phyloP scores from a whole-genome alignment of 2,888 invertebrate genomes.

The Willowsia nigromaculata region DNA sequence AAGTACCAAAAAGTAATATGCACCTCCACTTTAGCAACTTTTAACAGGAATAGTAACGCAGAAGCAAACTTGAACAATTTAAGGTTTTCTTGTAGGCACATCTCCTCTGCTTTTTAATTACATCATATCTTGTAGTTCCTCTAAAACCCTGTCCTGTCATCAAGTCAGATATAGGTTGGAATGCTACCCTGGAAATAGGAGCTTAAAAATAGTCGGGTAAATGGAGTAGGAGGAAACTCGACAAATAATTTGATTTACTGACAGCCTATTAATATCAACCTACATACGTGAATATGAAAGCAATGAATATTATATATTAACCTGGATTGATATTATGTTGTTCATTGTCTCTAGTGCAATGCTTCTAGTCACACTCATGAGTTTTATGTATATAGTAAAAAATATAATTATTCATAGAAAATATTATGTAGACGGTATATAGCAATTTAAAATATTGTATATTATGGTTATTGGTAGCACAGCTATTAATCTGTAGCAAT shows the following conservation, averaged over 20 bases:
- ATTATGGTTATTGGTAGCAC: not conserved
- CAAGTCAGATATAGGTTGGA: not conserved
- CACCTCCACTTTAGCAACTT: not conserved
- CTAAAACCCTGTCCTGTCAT: not conserved
- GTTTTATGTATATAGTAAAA: slow-evolving; percentile 22
- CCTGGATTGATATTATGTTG: not conserved
- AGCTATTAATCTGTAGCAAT: not conserved
- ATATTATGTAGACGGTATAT: not conserved
- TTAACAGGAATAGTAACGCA: not conserved
- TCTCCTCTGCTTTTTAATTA: not conserved
- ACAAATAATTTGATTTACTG: not conserved
- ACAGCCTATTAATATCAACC: not conserved
- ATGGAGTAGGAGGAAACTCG: not conserved
- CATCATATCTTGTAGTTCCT: not conserved
- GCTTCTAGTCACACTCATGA: slow-evolving; percentile 60
- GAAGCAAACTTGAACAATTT: slow-evolving; percentile 6
- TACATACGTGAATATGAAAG: not conserved
- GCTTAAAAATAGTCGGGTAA: not conserved
- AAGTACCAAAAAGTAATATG: not conserved
- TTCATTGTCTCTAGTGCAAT: slow-evolving; percentile 52
- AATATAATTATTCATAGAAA: not conserved
- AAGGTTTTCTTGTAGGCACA: not conserved
- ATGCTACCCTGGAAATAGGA: not conserved
- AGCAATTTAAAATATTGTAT: too few species aligned
- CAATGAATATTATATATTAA: not conserved